phyloP scores from a whole-genome alignment of 2,888 invertebrate genomes.

The Trichogramma dendrolimi region DNA sequence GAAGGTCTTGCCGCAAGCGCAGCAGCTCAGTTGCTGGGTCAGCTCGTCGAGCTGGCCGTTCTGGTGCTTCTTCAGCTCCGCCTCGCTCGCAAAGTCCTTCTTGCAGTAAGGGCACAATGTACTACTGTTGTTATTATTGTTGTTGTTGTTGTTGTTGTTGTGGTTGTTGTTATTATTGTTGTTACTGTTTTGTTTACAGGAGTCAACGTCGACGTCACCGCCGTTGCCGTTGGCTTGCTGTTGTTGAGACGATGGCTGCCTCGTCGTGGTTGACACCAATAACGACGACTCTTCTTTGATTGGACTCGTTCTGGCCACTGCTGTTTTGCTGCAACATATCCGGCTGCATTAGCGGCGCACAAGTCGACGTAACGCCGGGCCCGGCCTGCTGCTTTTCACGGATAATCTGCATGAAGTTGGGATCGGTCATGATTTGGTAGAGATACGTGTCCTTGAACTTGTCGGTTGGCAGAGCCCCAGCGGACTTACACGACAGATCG shows the following conservation, averaged over 20 bases:
- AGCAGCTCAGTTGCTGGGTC: slow-evolving; percentile 39
- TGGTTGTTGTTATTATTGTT: too few species aligned
- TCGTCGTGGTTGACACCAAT: too few species aligned
- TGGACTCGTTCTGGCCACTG: too few species aligned
- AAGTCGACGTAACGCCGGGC: background rate
- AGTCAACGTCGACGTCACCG: too few species aligned
- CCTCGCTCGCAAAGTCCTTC: slow-evolving; percentile 36
- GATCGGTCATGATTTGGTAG: slow-evolving; percentile 47
- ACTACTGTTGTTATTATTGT: slow-evolving; percentile 19
- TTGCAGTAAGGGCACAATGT: slow-evolving; percentile 42
- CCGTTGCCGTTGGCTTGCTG: too few species aligned
- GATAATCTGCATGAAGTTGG: slow-evolving; percentile 39
- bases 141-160: slow-evolving; percentile 17
- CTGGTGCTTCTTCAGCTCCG: slow-evolving; percentile 39
- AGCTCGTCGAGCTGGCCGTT: slow-evolving; percentile 37
- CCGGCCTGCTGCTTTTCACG: slow-evolving; percentile 10
- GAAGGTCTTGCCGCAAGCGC: slow-evolving; percentile 46
- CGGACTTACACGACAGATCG: slow-evolving; percentile 15
- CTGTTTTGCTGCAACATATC: too few species aligned
- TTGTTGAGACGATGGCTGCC: too few species aligned
- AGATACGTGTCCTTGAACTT: slow-evolving; percentile 42
- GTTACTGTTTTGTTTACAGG: too few species aligned
- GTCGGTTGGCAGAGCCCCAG: background rate
- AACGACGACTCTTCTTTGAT: too few species aligned
- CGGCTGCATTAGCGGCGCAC: background rate